Conservation (phyloP, 2,888 invertebrate species). For the Atrina japonica region DNA sequence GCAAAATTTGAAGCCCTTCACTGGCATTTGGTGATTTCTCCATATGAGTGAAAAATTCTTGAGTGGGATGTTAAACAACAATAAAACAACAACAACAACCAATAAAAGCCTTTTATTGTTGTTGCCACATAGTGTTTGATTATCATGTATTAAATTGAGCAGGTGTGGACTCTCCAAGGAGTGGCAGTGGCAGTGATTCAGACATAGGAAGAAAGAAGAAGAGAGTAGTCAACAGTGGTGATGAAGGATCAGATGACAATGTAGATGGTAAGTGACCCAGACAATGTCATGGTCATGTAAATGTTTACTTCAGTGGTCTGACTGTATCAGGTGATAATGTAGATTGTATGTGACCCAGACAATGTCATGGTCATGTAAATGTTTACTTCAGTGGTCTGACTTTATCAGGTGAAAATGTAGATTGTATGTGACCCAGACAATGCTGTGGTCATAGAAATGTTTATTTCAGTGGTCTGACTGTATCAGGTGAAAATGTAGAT, state of each 20-base stretch:
- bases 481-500: slow-evolving; percentile 52
- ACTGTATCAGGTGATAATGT: slow-evolving; percentile 56
- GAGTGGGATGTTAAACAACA: too few species aligned
- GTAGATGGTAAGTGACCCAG: slow-evolving; percentile 31
- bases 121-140: too few species aligned
- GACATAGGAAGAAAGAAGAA: slow-evolving; percentile 60
- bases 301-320: slow-evolving; percentile 54
- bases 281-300: not conserved
- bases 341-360: slow-evolving; percentile 23
- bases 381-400: slow-evolving; percentile 56
- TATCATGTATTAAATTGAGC: too few species aligned
- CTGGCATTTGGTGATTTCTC: too few species aligned
- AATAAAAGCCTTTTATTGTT: too few species aligned
- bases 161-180: too few species aligned
- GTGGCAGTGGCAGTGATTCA: slow-evolving; percentile 48
- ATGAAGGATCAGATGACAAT: slow-evolving; percentile 57
- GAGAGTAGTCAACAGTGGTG: slow-evolving; percentile 49
- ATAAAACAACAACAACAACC: too few species aligned
- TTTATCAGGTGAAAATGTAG: slow-evolving; percentile 53
- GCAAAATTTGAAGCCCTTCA: too few species aligned
- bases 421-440: slow-evolving; percentile 16
- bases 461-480: slow-evolving; percentile 55
- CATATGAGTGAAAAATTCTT: too few species aligned
- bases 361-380: not conserved
- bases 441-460: too few species aligned